These are phyloP conservation scores for Gallinago media DNA, from an alignment of 2,113 vertebrate species.

Conservation along the genomic window DNA sequence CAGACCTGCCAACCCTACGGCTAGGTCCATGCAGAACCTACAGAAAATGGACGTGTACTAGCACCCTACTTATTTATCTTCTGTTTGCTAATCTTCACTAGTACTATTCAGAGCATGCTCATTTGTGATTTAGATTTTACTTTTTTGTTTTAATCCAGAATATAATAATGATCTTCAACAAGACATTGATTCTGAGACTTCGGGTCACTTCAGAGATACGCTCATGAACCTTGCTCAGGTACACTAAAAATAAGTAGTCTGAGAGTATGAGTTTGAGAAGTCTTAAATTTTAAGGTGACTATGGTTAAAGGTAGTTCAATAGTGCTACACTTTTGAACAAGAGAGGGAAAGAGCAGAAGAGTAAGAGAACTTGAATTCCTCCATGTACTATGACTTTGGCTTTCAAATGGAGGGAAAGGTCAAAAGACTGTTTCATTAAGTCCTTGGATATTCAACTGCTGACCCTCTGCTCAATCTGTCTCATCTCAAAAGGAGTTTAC, in stretches of 20 bases:
- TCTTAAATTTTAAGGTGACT: neutral
- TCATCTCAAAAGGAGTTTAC: neutral
- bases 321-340: neutral
- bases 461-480: neutral
- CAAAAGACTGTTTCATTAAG: neutral
- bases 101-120: neutral
- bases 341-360: neutral
- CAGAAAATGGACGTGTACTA: neutral
- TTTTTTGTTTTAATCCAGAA: constrained; percentile 69
- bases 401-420: neutral
- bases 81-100: neutral
- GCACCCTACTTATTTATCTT: neutral
- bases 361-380: neutral
- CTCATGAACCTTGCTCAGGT: constrained; percentile 83
- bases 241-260: neutral
- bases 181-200: constrained; percentile 80
- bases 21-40: neutral
- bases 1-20: neutral
- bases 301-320: neutral
- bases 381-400: neutral
- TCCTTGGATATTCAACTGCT: neutral
- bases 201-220: constrained; percentile 83
- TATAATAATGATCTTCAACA: constrained; percentile 79
- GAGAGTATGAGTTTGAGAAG: neutral
- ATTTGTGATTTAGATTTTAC: neutral